Percentiles rank a stretch among this genome's conserved stretches.
Evolutionary conservation across 1,140 invertebrate species (phyloP).

Genomic region (Zophobas atratus): DNA sequence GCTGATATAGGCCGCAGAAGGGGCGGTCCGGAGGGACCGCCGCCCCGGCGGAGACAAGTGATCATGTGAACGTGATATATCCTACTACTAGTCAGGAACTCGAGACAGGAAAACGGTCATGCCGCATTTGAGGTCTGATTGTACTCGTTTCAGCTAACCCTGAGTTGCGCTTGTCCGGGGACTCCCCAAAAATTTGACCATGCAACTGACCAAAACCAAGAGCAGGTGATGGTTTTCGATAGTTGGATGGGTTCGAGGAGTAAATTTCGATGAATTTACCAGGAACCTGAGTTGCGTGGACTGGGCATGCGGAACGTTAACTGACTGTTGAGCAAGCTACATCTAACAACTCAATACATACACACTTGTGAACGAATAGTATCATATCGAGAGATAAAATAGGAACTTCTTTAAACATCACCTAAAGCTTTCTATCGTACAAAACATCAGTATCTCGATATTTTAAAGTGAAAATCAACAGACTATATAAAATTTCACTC

Average conservation of each 20-base stretch:
- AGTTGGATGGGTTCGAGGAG: constrained; percentile 66
- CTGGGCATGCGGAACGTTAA: constrained; percentile 63
- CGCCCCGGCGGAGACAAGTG: constrained; percentile 30
- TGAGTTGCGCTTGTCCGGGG: constrained; percentile 60
- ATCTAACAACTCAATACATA: constrained; percentile 67
- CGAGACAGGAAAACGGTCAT: constrained; percentile 64
- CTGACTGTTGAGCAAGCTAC: constrained; percentile 69
- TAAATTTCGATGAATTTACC: constrained; percentile 34
- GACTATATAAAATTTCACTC: constrained; percentile 69
- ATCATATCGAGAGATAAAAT: constrained; percentile 69
- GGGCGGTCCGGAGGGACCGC: constrained; percentile 34
- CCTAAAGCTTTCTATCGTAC: constrained; percentile 68
- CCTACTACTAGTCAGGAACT: constrained; percentile 67
- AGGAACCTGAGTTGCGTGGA: constrained; percentile 65
- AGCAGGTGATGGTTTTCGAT: constrained; percentile 2
- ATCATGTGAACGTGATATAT: constrained; percentile 50
- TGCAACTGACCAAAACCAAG: constrained; percentile 10
- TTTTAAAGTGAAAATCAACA: constrained; percentile 68
- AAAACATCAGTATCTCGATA: constrained; percentile 67
- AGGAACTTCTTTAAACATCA: constrained; percentile 69
- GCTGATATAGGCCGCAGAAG: constrained; percentile 39
- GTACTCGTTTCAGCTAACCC: constrained; percentile 68
- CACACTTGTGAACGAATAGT: constrained; percentile 65
- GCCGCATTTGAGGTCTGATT: constrained; percentile 63
- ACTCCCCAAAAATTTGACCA: not conserved